A percentile compares a stretch with the other conserved stretches of the same genome.
phyloP scores from a whole-genome alignment of 92 coral and sea anemone genomes.

The Zoanthus sansibaricus region DNA sequence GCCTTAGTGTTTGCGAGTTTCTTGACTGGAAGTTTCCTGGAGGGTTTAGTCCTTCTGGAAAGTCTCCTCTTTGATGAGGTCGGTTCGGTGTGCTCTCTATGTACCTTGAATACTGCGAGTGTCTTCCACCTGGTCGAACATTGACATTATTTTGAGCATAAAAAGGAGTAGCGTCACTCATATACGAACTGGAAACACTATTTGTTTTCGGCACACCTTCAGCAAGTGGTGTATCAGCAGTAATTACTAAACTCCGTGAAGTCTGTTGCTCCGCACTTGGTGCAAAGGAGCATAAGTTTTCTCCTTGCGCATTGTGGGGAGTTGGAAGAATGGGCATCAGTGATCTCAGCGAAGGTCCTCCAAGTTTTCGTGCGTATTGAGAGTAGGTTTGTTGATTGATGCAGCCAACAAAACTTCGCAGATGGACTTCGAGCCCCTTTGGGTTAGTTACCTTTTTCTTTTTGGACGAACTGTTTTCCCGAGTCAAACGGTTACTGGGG shows the following conservation, averaged over 20 bases:
- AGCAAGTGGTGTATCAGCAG: conserved; percentile 20
- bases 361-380: conserved; percentile 13
- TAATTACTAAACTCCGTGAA: conserved; percentile 5
- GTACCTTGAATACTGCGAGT: not conserved
- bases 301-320: not conserved
- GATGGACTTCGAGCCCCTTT: conserved; percentile 18
- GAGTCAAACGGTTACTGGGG: not conserved
- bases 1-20: not conserved
- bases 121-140: not conserved
- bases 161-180: not conserved
- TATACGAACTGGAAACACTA: not conserved
- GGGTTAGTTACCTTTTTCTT: not conserved
- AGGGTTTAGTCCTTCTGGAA: not conserved
- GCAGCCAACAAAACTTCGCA: conserved; percentile 29
- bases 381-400: conserved; percentile 24
- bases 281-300: not conserved
- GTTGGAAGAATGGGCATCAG: not conserved
- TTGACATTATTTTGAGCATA: not conserved
- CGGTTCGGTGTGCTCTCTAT: not conserved
- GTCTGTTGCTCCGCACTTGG: not conserved
- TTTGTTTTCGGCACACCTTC: conserved; percentile 16
- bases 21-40: conserved; percentile 8
- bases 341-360: conserved; percentile 5
- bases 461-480: not conserved
- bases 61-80: not conserved